phyloP scores from a whole-genome alignment of 2,797 vertebrate genomes.

The Heterohyrax brucei region DNA sequence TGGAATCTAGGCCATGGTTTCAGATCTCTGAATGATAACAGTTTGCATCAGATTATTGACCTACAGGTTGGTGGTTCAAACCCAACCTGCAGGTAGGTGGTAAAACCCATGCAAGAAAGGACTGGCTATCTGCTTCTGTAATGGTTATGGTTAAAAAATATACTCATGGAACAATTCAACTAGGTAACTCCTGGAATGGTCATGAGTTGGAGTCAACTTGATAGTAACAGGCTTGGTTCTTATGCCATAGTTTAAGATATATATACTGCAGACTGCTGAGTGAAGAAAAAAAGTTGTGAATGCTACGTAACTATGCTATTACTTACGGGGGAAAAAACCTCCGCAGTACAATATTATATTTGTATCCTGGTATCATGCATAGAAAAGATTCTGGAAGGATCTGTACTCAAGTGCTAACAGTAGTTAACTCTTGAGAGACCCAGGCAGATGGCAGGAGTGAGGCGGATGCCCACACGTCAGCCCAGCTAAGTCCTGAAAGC shows the following conservation, averaged over 20 bases:
- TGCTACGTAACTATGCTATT: not conserved
- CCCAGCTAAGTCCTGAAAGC: not conserved
- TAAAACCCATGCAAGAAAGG: no score
- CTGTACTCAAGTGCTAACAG: not conserved
- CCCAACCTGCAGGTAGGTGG: no score
- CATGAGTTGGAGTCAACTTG: no score
- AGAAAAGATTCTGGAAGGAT: conserved; percentile 11
- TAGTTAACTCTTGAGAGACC: not conserved
- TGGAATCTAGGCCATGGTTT: not conserved
- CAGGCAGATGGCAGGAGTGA: not conserved
- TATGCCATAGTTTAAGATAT: not conserved
- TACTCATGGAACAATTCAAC: no score
- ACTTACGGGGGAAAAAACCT: not conserved
- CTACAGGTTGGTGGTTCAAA: no score
- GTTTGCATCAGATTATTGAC: no score
- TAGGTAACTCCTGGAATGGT: no score
- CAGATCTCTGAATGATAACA: no score
- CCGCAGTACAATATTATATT: not conserved
- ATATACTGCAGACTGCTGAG: not conserved
- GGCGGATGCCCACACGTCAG: not conserved
- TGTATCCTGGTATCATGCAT: not conserved
- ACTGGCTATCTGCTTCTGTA: no score
- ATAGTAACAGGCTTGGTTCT: not conserved
- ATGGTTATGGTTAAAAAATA: no score
- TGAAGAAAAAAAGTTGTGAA: conserved; percentile 10